Percentiles rank a stretch among this genome's conserved stretches.
These are phyloP conservation scores for Sylvilagus floridanus DNA, from an alignment of 2,797 vertebrate species.

Conservation along the genomic window DNA sequence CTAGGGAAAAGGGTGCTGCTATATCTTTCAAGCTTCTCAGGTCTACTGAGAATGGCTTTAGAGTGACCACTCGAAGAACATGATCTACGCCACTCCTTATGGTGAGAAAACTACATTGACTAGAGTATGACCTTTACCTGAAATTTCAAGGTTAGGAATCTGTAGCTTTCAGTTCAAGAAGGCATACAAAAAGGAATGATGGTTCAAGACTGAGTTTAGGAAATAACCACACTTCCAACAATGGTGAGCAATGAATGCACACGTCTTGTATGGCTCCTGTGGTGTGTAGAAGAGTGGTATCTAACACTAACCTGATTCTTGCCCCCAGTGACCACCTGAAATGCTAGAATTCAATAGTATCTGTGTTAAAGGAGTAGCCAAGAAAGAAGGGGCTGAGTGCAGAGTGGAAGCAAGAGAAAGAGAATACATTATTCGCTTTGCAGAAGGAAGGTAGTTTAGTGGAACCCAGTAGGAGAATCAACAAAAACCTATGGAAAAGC, in stretches of 20 bases:
- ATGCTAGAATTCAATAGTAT: neutral
- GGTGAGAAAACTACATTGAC: neutral
- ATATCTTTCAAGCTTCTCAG: neutral
- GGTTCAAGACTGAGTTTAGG: neutral
- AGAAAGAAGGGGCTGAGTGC: neutral
- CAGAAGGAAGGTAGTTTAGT: neutral
- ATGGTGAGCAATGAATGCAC: neutral
- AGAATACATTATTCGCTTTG: neutral
- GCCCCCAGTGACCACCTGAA: neutral
- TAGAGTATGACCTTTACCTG: neutral
- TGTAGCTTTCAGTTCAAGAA: neutral
- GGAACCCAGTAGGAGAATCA: neutral
- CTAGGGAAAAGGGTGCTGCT: neutral
- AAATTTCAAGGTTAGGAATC: neutral
- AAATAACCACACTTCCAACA: neutral
- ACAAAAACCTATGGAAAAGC: neutral
- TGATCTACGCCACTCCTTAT: neutral
- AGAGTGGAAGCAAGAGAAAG: neutral
- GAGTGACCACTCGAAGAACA: neutral
- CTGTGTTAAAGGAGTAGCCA: neutral
- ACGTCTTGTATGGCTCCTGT: neutral
- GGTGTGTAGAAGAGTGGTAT: neutral
- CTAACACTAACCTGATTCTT: conserved; percentile 16
- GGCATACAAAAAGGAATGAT: neutral
- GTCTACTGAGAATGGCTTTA: neutral